These are phyloP conservation scores for Zootermopsis nevadensis DNA, from an alignment of 2,888 invertebrate genomes.

Conservation along the genomic window DNA sequence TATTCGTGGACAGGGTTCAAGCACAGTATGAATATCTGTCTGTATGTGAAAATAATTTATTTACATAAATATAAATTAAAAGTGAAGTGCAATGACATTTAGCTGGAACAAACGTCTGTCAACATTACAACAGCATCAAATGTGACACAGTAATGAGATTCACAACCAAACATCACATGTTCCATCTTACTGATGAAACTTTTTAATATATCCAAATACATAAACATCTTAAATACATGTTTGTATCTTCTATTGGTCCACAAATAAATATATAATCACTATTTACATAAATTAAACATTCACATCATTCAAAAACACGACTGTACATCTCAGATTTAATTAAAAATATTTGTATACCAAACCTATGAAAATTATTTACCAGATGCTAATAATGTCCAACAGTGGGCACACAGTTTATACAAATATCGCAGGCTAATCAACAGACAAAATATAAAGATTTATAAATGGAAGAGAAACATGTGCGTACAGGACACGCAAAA, in stretches of 20 bases:
- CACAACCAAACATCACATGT: conserved; percentile 39
- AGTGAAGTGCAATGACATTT: conserved; percentile 8
- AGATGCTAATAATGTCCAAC: background rate
- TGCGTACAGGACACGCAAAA: background rate
- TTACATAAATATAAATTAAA: background rate
- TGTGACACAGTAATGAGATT: background rate
- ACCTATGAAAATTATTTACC: conserved; percentile 18
- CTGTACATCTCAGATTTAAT: conserved; percentile 21
- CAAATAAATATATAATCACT: conserved; percentile 36
- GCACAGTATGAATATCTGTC: no score
- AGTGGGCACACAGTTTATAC: background rate
- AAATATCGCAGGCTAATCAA: background rate
- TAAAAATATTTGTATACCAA: background rate
- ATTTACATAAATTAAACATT: conserved; percentile 28
- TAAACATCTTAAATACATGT: conserved; percentile 10
- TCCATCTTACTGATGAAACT: background rate
- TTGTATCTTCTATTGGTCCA: conserved; percentile 36
- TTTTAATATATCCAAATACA: background rate
- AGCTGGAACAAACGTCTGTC: background rate
- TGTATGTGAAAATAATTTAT: conserved; percentile 17
- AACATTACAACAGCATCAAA: background rate
- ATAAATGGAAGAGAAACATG: background rate
- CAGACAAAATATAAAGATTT: background rate
- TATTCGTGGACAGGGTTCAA: no score
- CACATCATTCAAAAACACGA: conserved; percentile 16